Evolutionary conservation across 2,888 invertebrate species (phyloP).

Genomic region (Pomacea canaliculata): DNA sequence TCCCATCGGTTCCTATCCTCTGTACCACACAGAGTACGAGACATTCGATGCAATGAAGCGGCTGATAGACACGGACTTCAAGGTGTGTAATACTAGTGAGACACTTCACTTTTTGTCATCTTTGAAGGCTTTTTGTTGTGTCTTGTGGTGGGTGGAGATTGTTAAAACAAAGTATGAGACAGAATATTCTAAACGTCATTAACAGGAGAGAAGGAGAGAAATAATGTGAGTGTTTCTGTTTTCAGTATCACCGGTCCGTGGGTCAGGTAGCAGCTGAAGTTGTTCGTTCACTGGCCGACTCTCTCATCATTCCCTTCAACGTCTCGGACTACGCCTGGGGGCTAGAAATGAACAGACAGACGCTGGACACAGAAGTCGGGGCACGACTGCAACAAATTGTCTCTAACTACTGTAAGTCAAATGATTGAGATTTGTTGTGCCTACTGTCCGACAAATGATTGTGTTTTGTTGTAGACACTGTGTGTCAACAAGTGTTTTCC

Average conservation of each 20-base stretch:
- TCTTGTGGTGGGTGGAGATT: too few species aligned
- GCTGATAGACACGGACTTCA: not conserved
- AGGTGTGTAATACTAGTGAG: not conserved
- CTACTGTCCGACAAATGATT: not conserved
- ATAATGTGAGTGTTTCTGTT: not conserved
- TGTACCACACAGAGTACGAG: conserved; percentile 19
- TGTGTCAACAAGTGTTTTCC: too few species aligned
- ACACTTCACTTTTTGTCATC: too few species aligned
- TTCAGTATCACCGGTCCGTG: conserved; percentile 56
- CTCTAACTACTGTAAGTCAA: not conserved
- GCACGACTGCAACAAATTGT: not conserved
- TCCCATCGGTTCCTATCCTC: conserved; percentile 5
- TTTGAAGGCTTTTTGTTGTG: too few species aligned
- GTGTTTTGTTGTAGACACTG: not conserved
- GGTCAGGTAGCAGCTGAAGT: conserved; percentile 66
- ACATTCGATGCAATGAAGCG: conserved; percentile 5
- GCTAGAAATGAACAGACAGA: conserved; percentile 22
- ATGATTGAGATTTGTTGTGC: not conserved
- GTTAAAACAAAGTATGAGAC: too few species aligned
- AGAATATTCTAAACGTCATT: too few species aligned
- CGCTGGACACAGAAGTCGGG: conserved; percentile 24
- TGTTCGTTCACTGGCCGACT: conserved; percentile 63
- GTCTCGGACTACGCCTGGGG: conserved; percentile 31
- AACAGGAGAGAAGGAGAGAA: too few species aligned
- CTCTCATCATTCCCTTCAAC: conserved; percentile 69